These are phyloP conservation scores for Oreochromis grahami DNA, from an alignment of 2,797 vertebrate genomes.

Conservation along the genomic window DNA sequence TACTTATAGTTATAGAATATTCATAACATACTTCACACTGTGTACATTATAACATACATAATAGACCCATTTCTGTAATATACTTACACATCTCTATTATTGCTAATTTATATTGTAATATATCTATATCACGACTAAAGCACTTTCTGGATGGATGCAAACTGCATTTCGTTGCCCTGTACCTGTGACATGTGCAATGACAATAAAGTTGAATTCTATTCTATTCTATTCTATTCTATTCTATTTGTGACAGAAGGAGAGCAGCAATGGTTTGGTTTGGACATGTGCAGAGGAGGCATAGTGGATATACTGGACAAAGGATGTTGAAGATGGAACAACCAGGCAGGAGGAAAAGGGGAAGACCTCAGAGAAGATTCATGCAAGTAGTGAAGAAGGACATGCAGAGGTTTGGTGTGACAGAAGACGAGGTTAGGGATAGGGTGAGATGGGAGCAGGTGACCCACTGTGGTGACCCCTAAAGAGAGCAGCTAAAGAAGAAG, in stretches of 20 bases:
- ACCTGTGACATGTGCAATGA: too few relatives aligned
- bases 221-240: too few relatives aligned
- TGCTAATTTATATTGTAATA: too few relatives aligned
- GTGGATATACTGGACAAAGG: background rate
- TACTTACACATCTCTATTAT: too few relatives aligned
- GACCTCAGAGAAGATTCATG: background rate
- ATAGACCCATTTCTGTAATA: too few relatives aligned
- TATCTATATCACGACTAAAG: too few relatives aligned
- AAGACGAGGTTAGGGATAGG: background rate
- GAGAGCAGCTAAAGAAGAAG: background rate
- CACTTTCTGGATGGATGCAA: too few relatives aligned
- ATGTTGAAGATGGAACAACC: background rate
- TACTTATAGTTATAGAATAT: too few relatives aligned
- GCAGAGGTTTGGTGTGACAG: background rate
- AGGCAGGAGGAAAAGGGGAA: background rate
- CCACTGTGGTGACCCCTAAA: background rate
- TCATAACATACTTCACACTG: too few relatives aligned
- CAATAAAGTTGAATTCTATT: too few relatives aligned
- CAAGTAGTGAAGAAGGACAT: background rate
- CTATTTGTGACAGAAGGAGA: background rate
- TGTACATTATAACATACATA: too few relatives aligned
- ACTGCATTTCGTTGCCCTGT: too few relatives aligned
- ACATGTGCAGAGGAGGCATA: background rate
- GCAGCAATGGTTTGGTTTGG: background rate
- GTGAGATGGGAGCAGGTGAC: background rate